Evolutionary conservation across 2,113 vertebrate species (phyloP).

Genomic region (Protobothrops flavoviridis): DNA sequence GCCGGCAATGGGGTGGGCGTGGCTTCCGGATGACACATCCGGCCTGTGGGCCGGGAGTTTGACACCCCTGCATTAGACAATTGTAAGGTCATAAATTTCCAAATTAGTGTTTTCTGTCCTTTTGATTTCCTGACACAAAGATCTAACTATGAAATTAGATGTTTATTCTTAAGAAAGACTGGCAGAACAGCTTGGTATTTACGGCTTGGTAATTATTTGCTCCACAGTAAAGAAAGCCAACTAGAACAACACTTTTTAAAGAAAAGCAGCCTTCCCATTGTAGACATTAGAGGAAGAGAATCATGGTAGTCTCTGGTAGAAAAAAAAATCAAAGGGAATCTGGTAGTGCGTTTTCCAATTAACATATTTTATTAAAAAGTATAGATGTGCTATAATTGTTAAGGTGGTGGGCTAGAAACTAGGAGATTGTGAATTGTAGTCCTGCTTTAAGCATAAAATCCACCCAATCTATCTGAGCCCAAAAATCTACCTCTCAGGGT

Average conservation of each 20-base stretch:
- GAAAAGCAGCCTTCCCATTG: not conserved
- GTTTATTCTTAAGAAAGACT: constrained; percentile 2
- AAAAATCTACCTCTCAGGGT: not conserved
- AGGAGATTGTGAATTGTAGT: not conserved
- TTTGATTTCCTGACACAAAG: not conserved
- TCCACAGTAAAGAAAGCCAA: not conserved
- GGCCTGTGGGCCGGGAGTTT: no score
- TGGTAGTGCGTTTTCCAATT: not conserved
- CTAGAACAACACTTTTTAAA: not conserved
- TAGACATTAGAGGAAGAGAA: not conserved
- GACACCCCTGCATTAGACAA: not conserved
- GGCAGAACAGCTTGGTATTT: constrained; percentile 8
- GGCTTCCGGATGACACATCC: no score
- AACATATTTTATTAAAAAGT: not conserved
- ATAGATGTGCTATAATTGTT: not conserved
- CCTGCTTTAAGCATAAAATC: not conserved
- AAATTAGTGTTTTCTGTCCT: not conserved
- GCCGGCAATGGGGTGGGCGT: no score
- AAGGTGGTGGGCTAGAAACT: not conserved
- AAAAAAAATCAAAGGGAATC: not conserved
- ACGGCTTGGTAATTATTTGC: not conserved
- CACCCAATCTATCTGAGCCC: not conserved
- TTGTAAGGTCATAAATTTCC: not conserved
- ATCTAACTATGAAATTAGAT: not conserved
- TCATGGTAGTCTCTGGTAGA: not conserved